Evolutionary conservation across 2,797 vertebrate genomes (phyloP), one percentile per base, ranked within the genome.

Genomic region (Poecilia gillii): DNA sequence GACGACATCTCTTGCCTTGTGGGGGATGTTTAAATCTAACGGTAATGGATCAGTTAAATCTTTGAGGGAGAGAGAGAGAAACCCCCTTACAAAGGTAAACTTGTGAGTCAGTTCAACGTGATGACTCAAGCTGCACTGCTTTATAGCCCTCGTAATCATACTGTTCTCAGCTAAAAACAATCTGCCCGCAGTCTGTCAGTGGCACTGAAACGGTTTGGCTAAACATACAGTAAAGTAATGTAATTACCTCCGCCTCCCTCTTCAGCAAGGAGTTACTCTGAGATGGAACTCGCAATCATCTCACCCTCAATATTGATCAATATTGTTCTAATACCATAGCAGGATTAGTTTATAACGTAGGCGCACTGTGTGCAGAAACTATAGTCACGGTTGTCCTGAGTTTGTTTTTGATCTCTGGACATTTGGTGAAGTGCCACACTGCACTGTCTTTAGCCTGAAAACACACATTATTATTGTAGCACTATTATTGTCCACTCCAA

Each of bases 141-240:
- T 81, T n/a, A 75, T 81, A 82, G 62, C 72, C 73, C 64, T 16
- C 71, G n/a, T 57, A 78, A 62, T 47, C 55, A 18, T 71, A 57
- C 81, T 79, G 57, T 79, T 85, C 82, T 79, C 72, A 39, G 78
- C 81, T 49, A 53, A 71, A 66, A 72, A 64, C 6, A 66, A 13
- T 75, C 76, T 75, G 74, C 72, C 66, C 45, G 3, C 36, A 8
- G 49, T 36, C 46, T 53, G 49, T 53, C 49, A 53, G 49, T 53
- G 49, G 70, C 73, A 31, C 72, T 72, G 43, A 53, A 68, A 77
- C 85, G 81, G 45, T 33, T 31, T 49, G 20, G 71, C 23, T 47
- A 57, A 47, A 47, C 41, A 68, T 14, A 68, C 47, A 33, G 43
- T 36, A 13, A 62, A 68, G 41, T 62, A 47, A 41, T 71, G 72